Percentiles rank a stretch among this genome's conserved stretches.
These are phyloP conservation scores for Percopsis omiscomaycus DNA, from an alignment of 2,797 vertebrate genomes.

Conservation along the genomic window DNA sequence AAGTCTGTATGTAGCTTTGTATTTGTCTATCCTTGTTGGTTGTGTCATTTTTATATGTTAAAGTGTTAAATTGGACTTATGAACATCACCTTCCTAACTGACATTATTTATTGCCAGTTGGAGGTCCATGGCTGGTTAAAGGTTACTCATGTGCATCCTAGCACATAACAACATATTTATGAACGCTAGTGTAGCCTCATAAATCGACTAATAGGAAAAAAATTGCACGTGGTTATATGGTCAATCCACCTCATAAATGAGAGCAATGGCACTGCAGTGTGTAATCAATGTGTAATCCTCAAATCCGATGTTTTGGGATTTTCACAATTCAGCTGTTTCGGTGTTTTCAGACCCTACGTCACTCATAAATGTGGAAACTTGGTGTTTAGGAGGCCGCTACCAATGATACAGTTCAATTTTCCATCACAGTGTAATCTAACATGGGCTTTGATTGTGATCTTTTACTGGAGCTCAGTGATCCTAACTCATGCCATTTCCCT, in stretches of 20 bases:
- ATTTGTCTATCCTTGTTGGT: background rate
- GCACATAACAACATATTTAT: background rate
- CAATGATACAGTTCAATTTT: background rate
- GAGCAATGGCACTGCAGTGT: too few species aligned
- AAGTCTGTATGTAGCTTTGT: background rate
- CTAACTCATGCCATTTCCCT: conserved; percentile 60
- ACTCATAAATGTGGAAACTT: conserved; percentile 23
- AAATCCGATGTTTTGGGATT: background rate
- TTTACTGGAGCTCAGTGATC: conserved; percentile 25
- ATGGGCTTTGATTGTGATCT: conserved; percentile 19
- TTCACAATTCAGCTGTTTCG: background rate
- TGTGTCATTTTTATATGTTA: background rate
- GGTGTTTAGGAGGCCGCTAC: conserved; percentile 26
- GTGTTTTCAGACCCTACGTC: conserved; percentile 7
- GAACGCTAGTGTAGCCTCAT: background rate
- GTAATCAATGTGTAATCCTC: background rate
- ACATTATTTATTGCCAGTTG: too few species aligned
- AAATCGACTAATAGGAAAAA: too few species aligned
- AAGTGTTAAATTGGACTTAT: background rate
- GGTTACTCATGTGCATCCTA: background rate
- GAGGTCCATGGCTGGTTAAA: background rate
- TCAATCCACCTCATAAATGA: too few species aligned
- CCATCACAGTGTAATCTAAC: conserved; percentile 38
- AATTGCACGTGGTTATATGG: too few species aligned
- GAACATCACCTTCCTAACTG: too few species aligned